Evolutionary conservation across 2,113 vertebrate species (phyloP), one percentile per base, ranked within the genome.

Genomic region (Taurulus bubalis): DNA sequence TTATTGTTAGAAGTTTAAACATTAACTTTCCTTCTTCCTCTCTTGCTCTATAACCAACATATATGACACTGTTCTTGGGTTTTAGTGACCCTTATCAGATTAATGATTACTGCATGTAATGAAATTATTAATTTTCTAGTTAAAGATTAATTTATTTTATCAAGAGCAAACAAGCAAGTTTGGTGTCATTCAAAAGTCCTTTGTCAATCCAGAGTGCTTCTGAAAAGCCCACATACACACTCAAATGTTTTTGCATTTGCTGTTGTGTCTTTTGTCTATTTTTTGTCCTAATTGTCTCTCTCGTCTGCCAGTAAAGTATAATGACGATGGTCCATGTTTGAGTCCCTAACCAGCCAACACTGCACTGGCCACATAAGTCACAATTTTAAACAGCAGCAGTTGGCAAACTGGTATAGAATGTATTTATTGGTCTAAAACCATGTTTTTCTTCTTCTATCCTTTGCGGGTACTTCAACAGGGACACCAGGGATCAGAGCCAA

Each of bases 301-400:
- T 38, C 7, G 3, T 42, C 24, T 72, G 63, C 24, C 56, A 28
- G 64, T 67, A 26, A 63, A 71, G 24, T 32, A 66, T 42, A 55
- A 82, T 79, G 75, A 88, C 47, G 55, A 80, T 60, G 18, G 68
- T 42, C 30, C 68, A 67, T 55, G 38, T 68, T 78, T 82, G 53
- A 71, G 71, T 72, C 34, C 38, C 32, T 26, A 20, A 12, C 14
- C 55, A 32, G 58, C n/a, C 64, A 14, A 24, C 53, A 28, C 15
- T 45, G 42, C 76, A 53, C 28, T 15, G 42, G 55, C 64, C 71
- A 72, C 49, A 75, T 36, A 55, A 49, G 18, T 1, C 56, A 30
- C 38, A 4, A 3, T 22, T 22, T 62, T 66, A 5, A 79, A 38
- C 45, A 28, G 36, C 47, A 24, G n/a, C 26, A 58, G 12, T 28